phyloP scores from a whole-genome alignment of 2,888 invertebrate genomes.

The Ferrisia virgata region DNA sequence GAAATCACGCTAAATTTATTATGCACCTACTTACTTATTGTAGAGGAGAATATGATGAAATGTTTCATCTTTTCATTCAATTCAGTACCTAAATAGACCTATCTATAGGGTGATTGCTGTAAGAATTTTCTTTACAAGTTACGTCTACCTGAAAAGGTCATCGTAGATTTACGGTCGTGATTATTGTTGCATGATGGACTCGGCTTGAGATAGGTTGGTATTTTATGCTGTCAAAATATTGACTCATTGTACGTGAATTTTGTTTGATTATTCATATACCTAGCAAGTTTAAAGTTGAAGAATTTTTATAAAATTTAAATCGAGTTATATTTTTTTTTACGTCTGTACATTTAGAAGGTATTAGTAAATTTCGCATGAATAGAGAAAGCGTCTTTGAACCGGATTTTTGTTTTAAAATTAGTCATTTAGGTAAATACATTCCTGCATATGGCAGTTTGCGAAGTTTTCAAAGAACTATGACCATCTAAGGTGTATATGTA shows the following conservation, averaged over 20 bases:
- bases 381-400: slow-evolving; percentile 6
- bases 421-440: no score
- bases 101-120: not conserved
- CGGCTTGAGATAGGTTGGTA: not conserved
- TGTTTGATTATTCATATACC: slow-evolving; percentile 17
- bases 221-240: slow-evolving; percentile 12
- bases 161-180: not conserved
- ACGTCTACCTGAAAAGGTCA: not conserved
- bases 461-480: not conserved
- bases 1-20: not conserved
- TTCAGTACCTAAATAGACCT: not conserved
- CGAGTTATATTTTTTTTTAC: not conserved
- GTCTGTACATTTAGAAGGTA: not conserved
- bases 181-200: not conserved
- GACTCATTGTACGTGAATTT: slow-evolving; percentile 16
- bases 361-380: not conserved
- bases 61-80: not conserved
- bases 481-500: no score
- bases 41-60: not conserved
- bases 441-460: slow-evolving; percentile 13
- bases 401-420: slow-evolving; percentile 32
- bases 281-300: not conserved
- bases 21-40: no score
- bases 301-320: not conserved
- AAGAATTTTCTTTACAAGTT: not conserved